Base-by-base conservation (phyloP, 2,797 vertebrate genomes). In the Gymnothorax reevesii region DNA sequence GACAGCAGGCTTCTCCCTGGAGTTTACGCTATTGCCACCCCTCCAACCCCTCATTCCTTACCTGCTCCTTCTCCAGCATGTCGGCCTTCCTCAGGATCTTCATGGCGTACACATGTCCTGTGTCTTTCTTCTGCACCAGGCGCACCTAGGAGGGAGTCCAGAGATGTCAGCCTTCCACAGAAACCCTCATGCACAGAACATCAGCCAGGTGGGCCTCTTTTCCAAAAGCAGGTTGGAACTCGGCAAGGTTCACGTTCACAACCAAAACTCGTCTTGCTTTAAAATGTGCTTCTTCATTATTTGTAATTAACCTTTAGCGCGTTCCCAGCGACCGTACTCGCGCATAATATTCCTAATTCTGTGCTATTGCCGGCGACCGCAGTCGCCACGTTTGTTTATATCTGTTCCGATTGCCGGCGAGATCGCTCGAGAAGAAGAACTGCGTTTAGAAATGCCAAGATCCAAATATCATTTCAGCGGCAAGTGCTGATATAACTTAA, bases 31-130 rank as follows among this genome's bases (percentile, higher is more conserved):
- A 52, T 20, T 4, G 77, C 22, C 33, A 42, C 49, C 10, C 49
- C 77, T 80, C 49, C 52, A 20, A 54, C 77, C 62, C 75, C 77
- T 93, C 33, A 54, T 52, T 59, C 75, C 77, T 93, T 90, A 98
- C 98, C 97, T 99, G 99, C 89, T 99, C 99, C 89, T 99, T 99
- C 90, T 99, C 98, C 57, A 99, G 97, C 99, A 99, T 99, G 84
- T 99, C 99, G 20, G 99, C 97, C 93, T 99, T 99, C 6, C 99
- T 97, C 0, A 99, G 96, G 84, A 99, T 99, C 92, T 99, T 99
- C 99, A 99, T 99, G 25, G 99, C 99, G 54, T 99, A 99, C 0
- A 99, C 98, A 0, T 99, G 99, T 0, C 99, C 98, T 0, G 98
- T 99, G 91, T 99, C 99, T 91, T 99, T 99, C 95, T 99, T 99